phyloP scores from a whole-genome alignment of 2,113 vertebrate genomes.

The Hypomesus transpacificus region DNA sequence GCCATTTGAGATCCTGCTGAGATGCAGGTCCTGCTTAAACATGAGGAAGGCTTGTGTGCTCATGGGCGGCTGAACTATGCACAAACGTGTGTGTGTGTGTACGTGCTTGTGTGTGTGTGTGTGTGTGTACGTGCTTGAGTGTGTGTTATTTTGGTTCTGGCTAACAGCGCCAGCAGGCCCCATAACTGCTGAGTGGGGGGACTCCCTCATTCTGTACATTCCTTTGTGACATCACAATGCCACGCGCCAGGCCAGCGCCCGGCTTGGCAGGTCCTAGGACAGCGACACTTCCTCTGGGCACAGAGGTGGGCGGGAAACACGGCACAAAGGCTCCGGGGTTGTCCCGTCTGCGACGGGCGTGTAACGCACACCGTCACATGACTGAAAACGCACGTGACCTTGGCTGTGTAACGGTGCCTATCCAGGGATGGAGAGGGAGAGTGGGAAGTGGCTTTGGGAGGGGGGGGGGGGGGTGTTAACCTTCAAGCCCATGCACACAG shows the following conservation, averaged over 20 bases:
- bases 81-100: background rate
- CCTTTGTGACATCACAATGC: slow-evolving; percentile 52
- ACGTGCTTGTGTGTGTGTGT: background rate
- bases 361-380: too few relatives aligned
- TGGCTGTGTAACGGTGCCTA: too few relatives aligned
- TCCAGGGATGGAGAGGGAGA: too few relatives aligned
- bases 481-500: background rate
- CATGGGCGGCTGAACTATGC: background rate
- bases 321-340: too few relatives aligned
- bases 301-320: background rate
- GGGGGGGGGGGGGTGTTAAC: too few relatives aligned
- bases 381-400: too few relatives aligned
- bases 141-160: slow-evolving; percentile 33
- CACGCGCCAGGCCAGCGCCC: slow-evolving; percentile 26
- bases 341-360: too few relatives aligned
- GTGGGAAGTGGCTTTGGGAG: too few relatives aligned
- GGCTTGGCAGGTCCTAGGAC: slow-evolving; percentile 14
- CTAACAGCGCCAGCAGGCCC: slow-evolving; percentile 45
- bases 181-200: slow-evolving; percentile 27
- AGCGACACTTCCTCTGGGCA: slow-evolving; percentile 1
- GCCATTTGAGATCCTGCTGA: background rate
- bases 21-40: background rate
- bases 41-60: background rate
- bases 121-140: slow-evolving; percentile 8
- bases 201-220: slow-evolving; percentile 51